Percentiles rank a stretch among this genome's conserved stretches.
Conservation (phyloP, 2,797 vertebrate genomes). For the Bradypodion ventrale region DNA sequence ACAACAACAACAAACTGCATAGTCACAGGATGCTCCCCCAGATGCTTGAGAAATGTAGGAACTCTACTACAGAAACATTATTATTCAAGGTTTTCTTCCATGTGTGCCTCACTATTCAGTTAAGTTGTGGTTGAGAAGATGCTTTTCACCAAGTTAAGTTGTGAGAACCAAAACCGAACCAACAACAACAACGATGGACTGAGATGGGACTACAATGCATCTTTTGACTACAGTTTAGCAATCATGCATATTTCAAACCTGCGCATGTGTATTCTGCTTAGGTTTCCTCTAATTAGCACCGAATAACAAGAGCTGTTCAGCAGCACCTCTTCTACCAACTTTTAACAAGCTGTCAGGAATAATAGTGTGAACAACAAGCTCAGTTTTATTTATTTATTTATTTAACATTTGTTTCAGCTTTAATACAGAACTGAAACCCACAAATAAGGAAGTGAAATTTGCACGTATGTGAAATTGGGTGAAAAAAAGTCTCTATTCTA, state of each 20-base stretch:
- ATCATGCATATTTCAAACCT: conserved; percentile 24
- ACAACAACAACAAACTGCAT: too few relatives aligned
- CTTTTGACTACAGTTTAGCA: conserved; percentile 58
- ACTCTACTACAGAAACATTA: too few relatives aligned
- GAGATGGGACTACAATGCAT: conserved; percentile 23
- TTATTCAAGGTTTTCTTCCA: too few relatives aligned
- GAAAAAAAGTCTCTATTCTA: not conserved
- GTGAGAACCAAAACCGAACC: too few relatives aligned
- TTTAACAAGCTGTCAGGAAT: conserved; percentile 75
- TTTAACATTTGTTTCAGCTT: conserved; percentile 15
- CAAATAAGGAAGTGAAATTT: conserved; percentile 18
- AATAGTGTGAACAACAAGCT: conserved; percentile 75
- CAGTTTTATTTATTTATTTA: conserved; percentile 50
- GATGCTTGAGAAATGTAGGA: too few relatives aligned
- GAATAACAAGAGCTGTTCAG: conserved; percentile 74
- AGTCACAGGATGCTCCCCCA: too few relatives aligned
- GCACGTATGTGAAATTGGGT: not conserved
- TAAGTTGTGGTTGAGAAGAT: too few relatives aligned
- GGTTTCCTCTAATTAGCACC: conserved; percentile 79
- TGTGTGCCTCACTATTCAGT: too few relatives aligned
- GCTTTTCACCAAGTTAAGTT: too few relatives aligned
- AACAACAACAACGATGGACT: too few relatives aligned
- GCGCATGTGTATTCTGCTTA: conserved; percentile 1
- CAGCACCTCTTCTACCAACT: conserved; percentile 71
- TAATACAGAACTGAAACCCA: conserved; percentile 42